A percentile compares a stretch with the other conserved stretches of the same genome.
Conservation (phyloP, 2,797 vertebrate species). For the Lutjanus campechanus region DNA sequence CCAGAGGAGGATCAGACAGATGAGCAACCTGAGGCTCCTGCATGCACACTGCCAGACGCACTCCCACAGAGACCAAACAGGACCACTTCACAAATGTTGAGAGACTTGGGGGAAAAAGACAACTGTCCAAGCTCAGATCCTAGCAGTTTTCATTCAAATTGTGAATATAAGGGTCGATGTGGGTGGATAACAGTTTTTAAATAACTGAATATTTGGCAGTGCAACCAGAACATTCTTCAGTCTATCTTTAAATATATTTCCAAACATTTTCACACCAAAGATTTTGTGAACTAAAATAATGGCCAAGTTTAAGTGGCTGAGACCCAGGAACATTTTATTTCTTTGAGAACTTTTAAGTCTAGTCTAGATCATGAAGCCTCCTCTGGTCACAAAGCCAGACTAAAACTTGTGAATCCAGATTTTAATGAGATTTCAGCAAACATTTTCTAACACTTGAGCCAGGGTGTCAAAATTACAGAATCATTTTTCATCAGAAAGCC, state of each 20-base stretch:
- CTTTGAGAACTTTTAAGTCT: background rate
- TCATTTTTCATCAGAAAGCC: background rate
- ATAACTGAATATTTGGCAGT: background rate
- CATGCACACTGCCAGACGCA: conserved; percentile 28
- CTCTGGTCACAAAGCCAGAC: background rate
- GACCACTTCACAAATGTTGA: conserved; percentile 26
- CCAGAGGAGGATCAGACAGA: conserved; percentile 70
- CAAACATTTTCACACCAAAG: background rate
- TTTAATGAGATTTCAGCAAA: background rate
- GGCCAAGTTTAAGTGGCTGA: background rate
- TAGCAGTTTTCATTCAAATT: conserved; percentile 4
- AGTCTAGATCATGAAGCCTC: background rate
- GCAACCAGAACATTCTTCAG: background rate
- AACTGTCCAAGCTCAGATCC: conserved; percentile 8
- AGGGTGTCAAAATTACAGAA: background rate
- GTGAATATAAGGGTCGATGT: background rate
- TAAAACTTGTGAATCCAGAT: background rate
- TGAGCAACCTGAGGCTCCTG: conserved; percentile 68
- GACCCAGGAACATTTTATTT: background rate
- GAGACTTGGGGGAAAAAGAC: background rate
- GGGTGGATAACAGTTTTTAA: background rate
- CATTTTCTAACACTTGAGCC: background rate
- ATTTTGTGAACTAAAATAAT: background rate
- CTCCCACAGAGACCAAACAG: conserved; percentile 44
- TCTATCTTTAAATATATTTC: background rate